These are phyloP conservation scores for Malaclemys terrapin DNA, from an alignment of 2,113 vertebrate species.

Conservation along the genomic window DNA sequence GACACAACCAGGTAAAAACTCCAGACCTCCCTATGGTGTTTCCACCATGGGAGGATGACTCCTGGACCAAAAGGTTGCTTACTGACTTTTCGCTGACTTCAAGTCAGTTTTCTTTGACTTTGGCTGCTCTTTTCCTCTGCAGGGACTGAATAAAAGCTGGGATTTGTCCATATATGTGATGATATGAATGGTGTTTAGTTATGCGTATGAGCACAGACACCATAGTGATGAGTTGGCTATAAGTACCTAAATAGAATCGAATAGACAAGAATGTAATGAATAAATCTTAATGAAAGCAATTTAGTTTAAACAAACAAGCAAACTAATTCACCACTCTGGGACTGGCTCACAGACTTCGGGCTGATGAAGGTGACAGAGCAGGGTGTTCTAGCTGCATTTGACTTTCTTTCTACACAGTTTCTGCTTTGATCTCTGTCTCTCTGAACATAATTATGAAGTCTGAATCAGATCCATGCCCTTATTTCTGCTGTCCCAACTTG, in stretches of 20 bases:
- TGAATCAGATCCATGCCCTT: slow-evolving; percentile 58
- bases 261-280: neutral
- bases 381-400: slow-evolving; percentile 52
- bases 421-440: slow-evolving; percentile 60
- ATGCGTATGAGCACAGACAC: neutral
- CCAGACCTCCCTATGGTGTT: neutral
- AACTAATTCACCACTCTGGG: neutral
- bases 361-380: neutral
- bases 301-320: slow-evolving; percentile 20
- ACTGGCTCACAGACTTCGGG: slow-evolving; percentile 21
- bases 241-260: neutral
- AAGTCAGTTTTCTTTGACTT: neutral
- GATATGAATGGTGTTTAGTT: neutral
- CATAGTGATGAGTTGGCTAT: neutral
- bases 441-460: slow-evolving; percentile 56
- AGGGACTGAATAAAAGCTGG: neutral
- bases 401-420: slow-evolving; percentile 43
- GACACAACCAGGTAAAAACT: neutral
- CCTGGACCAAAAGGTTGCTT: neutral
- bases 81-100: neutral
- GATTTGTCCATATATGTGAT: neutral
- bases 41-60: neutral
- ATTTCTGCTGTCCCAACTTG: slow-evolving; percentile 61
- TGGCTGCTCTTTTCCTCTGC: neutral
- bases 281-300: slow-evolving; percentile 7